Evolutionary conservation across 2,113 vertebrate genomes (phyloP), one percentile per base, ranked within the genome.

Genomic region (Cololabis saira): DNA sequence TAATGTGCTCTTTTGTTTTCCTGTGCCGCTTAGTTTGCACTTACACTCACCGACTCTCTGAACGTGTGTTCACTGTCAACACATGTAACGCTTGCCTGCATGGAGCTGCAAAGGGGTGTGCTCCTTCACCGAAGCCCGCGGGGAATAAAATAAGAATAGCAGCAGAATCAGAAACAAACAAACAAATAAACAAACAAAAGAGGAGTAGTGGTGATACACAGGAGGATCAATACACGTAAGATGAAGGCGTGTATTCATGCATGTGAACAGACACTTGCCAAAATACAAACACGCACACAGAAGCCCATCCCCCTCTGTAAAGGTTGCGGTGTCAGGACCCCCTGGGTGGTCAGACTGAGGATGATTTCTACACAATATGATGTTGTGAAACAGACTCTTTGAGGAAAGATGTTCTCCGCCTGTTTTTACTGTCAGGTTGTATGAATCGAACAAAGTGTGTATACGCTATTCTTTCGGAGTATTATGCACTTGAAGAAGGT

Each of bases 321-420:
- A 37, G 76, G 85, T 88, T 83, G 90, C 58, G 78, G 82, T 91
- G 86, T 90, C 85, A 91, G 76, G 86, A 83, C 90, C 89, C 91
- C 87, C 91, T 95, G 94, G 93, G 92, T 95, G 94, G 94, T 95
- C 94, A 95, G 90, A 67, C 80, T 87, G 81, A 92, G 90, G 89
- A 93, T 89, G 86, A 88, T 82, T 87, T 88, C 76, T 67, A 84
- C 80, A 88, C 82, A 86, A 78, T 87, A 85, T 89, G 84, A 89
- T 67, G 9, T 27, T 80, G 74, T 79, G 61, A 67, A 66, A 67
- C 63, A 84, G 85, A 66, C 58, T 67, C 82, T 80, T 67, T 42
- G 91, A 84, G 70, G 79, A 83, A 37, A 56, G 4, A 47, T 2
- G 24, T 58, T 63, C 49, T 22, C 18, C 21, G 33, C 24, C 49